phyloP scores from a whole-genome alignment of 2,113 vertebrate species.

The Eptesicus fuscus region DNA sequence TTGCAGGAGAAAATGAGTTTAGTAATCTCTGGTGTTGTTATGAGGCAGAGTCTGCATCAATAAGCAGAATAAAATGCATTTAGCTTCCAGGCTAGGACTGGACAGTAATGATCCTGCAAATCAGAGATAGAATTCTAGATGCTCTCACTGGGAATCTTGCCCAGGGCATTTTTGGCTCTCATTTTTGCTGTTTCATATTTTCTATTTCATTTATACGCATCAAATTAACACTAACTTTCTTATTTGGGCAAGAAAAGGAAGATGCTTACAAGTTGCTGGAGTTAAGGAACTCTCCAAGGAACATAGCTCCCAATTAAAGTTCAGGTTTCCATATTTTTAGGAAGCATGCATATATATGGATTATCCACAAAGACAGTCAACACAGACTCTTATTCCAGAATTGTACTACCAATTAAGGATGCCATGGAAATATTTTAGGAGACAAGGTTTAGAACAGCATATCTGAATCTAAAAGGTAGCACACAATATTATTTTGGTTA shows the following conservation, averaged over 20 bases:
- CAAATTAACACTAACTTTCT: conserved; percentile 48
- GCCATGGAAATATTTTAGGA: conserved; percentile 19
- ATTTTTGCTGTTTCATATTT: conserved; percentile 52
- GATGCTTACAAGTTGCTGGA: conserved; percentile 15
- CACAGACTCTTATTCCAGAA: neutral
- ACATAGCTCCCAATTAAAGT: neutral
- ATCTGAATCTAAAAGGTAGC: neutral
- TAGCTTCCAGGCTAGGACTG: conserved; percentile 2
- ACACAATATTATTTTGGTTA: neutral
- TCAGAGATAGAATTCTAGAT: conserved; percentile 1
- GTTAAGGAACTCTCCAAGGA: conserved; percentile 27
- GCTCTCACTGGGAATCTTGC: conserved; percentile 48
- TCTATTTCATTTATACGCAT: conserved; percentile 51
- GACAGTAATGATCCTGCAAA: conserved; percentile 37
- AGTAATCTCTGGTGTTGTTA: conserved; percentile 44
- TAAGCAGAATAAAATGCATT: conserved; percentile 43
- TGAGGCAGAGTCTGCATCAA: conserved; percentile 20
- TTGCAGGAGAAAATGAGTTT: conserved; percentile 54
- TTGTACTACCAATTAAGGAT: neutral
- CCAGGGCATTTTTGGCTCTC: conserved; percentile 39
- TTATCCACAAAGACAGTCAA: conserved; percentile 11
- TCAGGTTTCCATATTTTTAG: conserved; percentile 30
- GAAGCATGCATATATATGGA: neutral
- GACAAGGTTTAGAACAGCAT: neutral
- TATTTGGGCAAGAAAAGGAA: conserved; percentile 50